These are phyloP conservation scores for Lithophane socia DNA, from an alignment of 2,888 invertebrate genomes.

Conservation along the genomic window DNA sequence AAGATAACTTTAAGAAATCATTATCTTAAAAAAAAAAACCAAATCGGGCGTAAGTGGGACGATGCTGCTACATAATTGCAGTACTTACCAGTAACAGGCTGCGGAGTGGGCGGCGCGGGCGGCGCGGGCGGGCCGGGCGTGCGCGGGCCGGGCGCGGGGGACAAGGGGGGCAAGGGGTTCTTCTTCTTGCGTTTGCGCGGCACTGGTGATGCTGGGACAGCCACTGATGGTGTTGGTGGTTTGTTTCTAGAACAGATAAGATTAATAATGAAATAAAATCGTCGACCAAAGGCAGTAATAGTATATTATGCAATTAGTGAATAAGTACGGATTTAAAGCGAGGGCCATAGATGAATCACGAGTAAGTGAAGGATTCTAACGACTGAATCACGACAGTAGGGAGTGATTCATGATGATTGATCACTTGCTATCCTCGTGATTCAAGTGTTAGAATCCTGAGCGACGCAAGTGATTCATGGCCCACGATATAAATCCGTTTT, in stretches of 20 bases:
- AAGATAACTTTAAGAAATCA: too few relatives aligned
- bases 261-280: background rate
- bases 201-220: conserved; percentile 75
- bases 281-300: background rate
- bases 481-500: too few relatives aligned
- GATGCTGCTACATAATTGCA: background rate
- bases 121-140: conserved; percentile 33
- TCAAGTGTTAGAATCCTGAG: too few relatives aligned
- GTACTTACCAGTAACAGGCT: conserved; percentile 59
- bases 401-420: too few relatives aligned
- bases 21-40: too few relatives aligned
- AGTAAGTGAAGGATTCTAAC: too few relatives aligned
- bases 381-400: too few relatives aligned
- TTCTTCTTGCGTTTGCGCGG: conserved; percentile 81
- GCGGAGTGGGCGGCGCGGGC: conserved; percentile 51
- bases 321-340: too few relatives aligned
- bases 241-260: conserved; percentile 29
- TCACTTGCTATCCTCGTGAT: too few relatives aligned
- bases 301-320: too few relatives aligned
- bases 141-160: conserved; percentile 54
- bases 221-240: conserved; percentile 54
- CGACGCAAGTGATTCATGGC: too few relatives aligned
- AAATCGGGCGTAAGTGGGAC: background rate
- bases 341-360: too few relatives aligned
- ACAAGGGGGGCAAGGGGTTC: conserved; percentile 41